A percentile compares a stretch with the other conserved stretches of the same genome.
phyloP scores from a whole-genome alignment of 1,140 invertebrate genomes.

The Neelides sp. region DNA sequence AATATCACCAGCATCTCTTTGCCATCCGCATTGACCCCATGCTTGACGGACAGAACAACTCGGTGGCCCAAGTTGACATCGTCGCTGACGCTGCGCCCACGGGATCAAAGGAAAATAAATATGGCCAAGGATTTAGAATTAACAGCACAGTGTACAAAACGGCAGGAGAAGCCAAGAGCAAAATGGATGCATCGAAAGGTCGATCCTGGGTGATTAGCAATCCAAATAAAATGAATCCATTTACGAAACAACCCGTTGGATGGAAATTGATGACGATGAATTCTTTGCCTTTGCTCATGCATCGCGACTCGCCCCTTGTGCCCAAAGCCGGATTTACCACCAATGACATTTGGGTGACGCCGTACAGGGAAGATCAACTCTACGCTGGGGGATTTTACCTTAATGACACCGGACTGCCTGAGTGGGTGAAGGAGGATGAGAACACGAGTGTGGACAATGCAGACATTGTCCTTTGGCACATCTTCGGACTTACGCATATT shows the following conservation, averaged over 20 bases:
- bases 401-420: constrained; percentile 11
- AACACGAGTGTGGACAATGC: not conserved
- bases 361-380: constrained; percentile 18
- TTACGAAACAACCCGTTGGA: not conserved
- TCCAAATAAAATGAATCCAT: not conserved
- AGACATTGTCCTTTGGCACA: constrained; percentile 18
- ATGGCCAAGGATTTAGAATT: constrained; percentile 2
- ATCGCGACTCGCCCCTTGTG: constrained; percentile 3
- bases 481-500: constrained; percentile 14
- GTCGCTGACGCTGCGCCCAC: not conserved
- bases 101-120: constrained; percentile 1
- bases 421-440: not conserved
- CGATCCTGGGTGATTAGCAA: constrained; percentile 10
- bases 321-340: constrained; percentile 7
- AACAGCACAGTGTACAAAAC: not conserved
- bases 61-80: constrained; percentile 7
- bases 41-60: constrained; percentile 13
- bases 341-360: constrained; percentile 15
- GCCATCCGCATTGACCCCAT: constrained; percentile 10
- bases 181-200: not conserved
- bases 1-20: constrained; percentile 17
- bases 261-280: not conserved
- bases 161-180: not conserved
- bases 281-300: not conserved
- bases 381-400: constrained; percentile 16